phyloP scores from a whole-genome alignment of 2,888 invertebrate genomes.

The Macrophya annulata region DNA sequence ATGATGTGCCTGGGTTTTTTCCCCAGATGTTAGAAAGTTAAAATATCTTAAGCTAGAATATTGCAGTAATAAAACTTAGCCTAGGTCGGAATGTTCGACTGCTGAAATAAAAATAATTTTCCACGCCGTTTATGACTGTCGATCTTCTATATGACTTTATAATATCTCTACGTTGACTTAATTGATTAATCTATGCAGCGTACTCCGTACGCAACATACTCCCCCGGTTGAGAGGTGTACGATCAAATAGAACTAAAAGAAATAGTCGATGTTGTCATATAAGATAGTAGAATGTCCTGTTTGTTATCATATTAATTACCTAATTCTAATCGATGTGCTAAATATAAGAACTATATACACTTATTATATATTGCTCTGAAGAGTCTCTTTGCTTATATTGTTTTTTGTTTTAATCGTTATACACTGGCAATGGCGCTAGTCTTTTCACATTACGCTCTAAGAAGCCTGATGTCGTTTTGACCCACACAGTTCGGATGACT shows the following conservation, averaged over 20 bases:
- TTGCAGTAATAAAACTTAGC: too few species aligned
- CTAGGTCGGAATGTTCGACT: too few species aligned
- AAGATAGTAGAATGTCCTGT: neutral
- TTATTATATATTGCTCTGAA: neutral
- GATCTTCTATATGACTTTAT: too few species aligned
- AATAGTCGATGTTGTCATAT: neutral
- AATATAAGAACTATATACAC: slow-evolving; percentile 15
- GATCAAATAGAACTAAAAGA: neutral
- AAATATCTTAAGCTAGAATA: too few species aligned
- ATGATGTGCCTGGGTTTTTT: too few species aligned
- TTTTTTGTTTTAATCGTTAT: neutral
- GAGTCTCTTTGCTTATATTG: neutral
- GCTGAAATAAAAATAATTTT: too few species aligned
- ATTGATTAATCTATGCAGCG: too few species aligned
- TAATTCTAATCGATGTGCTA: neutral
- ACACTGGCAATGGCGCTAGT: slow-evolving; percentile 50
- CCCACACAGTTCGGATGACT: slow-evolving; percentile 60
- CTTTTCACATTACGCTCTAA: slow-evolving; percentile 60
- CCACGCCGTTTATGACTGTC: too few species aligned
- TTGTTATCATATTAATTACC: neutral
- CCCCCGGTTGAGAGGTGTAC: slow-evolving; percentile 13
- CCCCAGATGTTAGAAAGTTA: too few species aligned
- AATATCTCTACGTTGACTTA: too few species aligned
- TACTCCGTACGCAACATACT: neutral
- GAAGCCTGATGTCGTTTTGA: slow-evolving; percentile 61